phyloP scores from a whole-genome alignment of 2,888 invertebrate species.

The Seira ritae region DNA sequence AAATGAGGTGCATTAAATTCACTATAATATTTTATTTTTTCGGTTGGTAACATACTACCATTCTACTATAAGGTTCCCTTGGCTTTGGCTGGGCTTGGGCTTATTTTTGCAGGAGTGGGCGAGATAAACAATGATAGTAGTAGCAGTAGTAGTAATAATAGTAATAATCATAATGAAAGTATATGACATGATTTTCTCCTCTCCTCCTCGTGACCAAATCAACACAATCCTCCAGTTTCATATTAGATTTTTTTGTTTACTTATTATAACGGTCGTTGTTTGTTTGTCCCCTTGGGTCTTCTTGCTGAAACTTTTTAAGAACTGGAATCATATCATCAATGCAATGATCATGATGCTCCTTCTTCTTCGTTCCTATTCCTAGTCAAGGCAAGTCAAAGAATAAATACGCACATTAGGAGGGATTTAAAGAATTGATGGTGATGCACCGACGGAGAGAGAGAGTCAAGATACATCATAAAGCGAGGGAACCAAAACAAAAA shows the following conservation, averaged over 20 bases:
- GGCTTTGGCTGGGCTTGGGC: not conserved
- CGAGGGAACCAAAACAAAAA: conserved; percentile 10
- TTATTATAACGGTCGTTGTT: not conserved
- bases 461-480: conserved; percentile 13
- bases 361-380: too few species aligned
- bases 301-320: not conserved
- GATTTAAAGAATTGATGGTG: conserved; percentile 55
- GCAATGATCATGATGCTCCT: not conserved
- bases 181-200: not conserved
- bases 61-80: not conserved
- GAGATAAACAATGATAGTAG: not conserved
- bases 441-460: conserved; percentile 17
- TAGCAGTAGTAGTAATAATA: not conserved
- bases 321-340: conserved; percentile 2
- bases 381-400: conserved; percentile 17
- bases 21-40: not conserved
- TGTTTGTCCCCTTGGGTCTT: conserved; percentile 10
- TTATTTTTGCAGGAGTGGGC: too few species aligned
- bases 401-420: conserved; percentile 57
- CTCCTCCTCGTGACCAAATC: not conserved
- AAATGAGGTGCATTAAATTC: too few species aligned
- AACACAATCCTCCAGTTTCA: not conserved
- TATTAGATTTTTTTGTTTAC: not conserved
- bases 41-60: not conserved
- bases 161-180: conserved; percentile 13